Evolutionary conservation across 2,797 vertebrate genomes (phyloP), one percentile per base, ranked within the genome.

Genomic region (Syngnathus rostellatus): DNA sequence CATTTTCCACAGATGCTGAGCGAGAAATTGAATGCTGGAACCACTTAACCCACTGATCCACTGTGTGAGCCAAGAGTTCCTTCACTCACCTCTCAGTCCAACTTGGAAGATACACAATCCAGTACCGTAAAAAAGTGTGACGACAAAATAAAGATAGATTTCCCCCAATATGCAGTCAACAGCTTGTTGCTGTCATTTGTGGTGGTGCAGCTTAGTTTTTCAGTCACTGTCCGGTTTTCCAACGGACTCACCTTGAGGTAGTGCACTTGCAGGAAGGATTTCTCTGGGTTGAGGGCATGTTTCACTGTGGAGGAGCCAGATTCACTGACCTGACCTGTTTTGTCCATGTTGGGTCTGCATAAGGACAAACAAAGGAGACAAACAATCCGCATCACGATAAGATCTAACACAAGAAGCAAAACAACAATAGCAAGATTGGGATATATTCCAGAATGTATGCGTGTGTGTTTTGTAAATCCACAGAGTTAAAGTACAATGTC

Each of bases 191-290:
- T 38, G 31, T 17, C n/a, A 14, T 45, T 62, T 46, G 14, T 23
- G 3, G 19, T 12, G 55, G 69, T 68, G 53, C 41, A 21, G 12
- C 40, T 62, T 60, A 8, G 8, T 48, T 41, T 8, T 40, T 3
- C 37, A 39, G 39, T 62, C 38, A 43, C 14, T 14, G 10, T 23
- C n/a, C 1, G 7, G 43, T n/a, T 46, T 58, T 9, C n/a, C 17
- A 48, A 25, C 25, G 58, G 54, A 69, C 86, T 89, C 79, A 96
- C 96, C 93, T 99, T 99, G 79, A 99, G 90, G 81, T 99, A 98
- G 84, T 98, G 97, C 72, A 99, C 92, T 75, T 98, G 97, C 94
- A 98, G 93, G 88, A 98, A 99, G 70, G 77, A 73, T 86, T 99
- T 98, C 81, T 93, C 94, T 39, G 95, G 93, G 82, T 93, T 99